Percentiles rank a stretch among this genome's conserved stretches.
Conservation (phyloP, 2,797 vertebrate species). For the Meriones psammophilus region DNA sequence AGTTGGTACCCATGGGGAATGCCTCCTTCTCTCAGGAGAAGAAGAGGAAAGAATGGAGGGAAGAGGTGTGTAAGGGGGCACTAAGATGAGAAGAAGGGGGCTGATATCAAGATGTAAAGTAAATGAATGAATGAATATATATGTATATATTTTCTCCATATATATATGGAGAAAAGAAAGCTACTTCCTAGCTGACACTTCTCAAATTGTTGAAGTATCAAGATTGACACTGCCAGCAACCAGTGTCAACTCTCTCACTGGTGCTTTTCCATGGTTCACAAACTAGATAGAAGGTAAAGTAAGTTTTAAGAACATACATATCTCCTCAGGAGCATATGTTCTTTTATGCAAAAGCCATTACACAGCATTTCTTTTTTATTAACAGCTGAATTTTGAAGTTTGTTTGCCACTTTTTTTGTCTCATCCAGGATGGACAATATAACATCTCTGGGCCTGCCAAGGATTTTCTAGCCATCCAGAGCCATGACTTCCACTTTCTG, state of each 20-base stretch:
- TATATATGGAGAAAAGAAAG: not conserved
- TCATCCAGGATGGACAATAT: not conserved
- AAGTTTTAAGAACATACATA: conserved; percentile 24
- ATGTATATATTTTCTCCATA: too few relatives aligned
- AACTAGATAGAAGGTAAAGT: conserved; percentile 22
- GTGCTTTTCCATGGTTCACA: conserved; percentile 34
- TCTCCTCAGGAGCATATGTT: conserved; percentile 28
- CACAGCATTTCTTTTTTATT: conserved; percentile 33
- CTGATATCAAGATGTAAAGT: too few relatives aligned
- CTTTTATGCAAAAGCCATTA: conserved; percentile 19
- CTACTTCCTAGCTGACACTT: not conserved
- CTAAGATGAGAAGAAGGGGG: too few relatives aligned
- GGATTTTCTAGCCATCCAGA: not conserved
- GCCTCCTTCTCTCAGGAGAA: too few relatives aligned
- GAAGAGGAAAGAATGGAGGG: too few relatives aligned
- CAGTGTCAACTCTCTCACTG: not conserved
- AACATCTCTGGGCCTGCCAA: not conserved
- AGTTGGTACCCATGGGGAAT: too few relatives aligned
- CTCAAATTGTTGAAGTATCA: not conserved
- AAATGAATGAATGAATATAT: too few relatives aligned
- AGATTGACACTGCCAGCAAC: not conserved
- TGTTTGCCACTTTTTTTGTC: not conserved
- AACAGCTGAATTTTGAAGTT: conserved; percentile 7
- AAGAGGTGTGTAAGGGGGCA: too few relatives aligned
- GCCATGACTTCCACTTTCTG: conserved; percentile 22